Conservation (phyloP, 1,140 invertebrate species). For the Halyomorpha halys region DNA sequence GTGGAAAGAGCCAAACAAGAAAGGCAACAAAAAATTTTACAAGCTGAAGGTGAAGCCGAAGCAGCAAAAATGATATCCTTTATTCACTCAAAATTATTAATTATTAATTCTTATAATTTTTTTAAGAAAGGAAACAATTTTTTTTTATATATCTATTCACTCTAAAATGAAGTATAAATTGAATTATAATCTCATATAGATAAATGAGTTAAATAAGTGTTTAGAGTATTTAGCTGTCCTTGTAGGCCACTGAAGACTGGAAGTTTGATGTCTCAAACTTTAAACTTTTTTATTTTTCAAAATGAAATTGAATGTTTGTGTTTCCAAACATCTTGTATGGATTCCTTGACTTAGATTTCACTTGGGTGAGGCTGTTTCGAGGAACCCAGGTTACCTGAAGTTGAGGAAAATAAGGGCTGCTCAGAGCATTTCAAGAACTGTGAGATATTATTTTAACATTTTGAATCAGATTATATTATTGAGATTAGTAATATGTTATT, state of each 20-base stretch:
- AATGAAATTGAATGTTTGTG: too few species aligned
- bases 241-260: too few species aligned
- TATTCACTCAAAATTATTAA: slow-evolving; percentile 73
- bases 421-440: slow-evolving; percentile 92
- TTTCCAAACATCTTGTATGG: too few species aligned
- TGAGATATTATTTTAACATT: slow-evolving; percentile 40
- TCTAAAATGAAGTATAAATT: too few species aligned
- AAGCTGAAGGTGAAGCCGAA: slow-evolving; percentile 99
- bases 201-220: too few species aligned
- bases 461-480: not conserved
- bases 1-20: slow-evolving; percentile 97
- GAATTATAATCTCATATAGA: too few species aligned
- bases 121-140: too few species aligned
- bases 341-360: slow-evolving; percentile 36
- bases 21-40: slow-evolving; percentile 97
- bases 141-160: too few species aligned
- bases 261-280: too few species aligned
- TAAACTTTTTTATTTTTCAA: too few species aligned
- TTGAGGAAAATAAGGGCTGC: slow-evolving; percentile 94
- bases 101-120: too few species aligned
- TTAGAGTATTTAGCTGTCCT: too few species aligned
- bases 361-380: slow-evolving; percentile 88
- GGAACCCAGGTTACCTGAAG: slow-evolving; percentile 96
- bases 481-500: not conserved
- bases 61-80: slow-evolving; percentile 94